phyloP scores from a whole-genome alignment of 1,140 invertebrate genomes.

The Nasonia longicornis region DNA sequence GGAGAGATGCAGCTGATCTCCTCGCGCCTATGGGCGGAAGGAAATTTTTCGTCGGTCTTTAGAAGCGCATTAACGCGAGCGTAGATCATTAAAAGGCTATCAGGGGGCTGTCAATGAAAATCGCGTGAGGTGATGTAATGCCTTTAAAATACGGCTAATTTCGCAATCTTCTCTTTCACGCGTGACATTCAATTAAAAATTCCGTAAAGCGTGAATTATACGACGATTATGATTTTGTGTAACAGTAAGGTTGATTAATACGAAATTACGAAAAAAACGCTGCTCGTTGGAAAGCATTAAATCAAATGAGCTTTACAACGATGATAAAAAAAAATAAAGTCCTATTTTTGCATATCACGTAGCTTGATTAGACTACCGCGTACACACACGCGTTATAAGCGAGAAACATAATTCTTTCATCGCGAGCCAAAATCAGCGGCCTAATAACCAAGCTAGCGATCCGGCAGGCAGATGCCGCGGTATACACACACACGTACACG shows the following conservation, averaged over 20 bases:
- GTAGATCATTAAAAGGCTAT: slow-evolving; percentile 31
- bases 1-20: background rate
- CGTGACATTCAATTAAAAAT: background rate
- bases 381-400: background rate
- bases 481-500: background rate
- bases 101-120: background rate
- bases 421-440: background rate
- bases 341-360: slow-evolving; percentile 38
- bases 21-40: background rate
- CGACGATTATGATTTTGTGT: background rate
- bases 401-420: background rate
- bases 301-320: too few species aligned
- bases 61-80: background rate
- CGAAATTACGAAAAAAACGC: background rate
- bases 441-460: slow-evolving; percentile 7
- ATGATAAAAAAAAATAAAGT: background rate
- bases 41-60: background rate
- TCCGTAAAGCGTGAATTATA: background rate
- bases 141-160: background rate
- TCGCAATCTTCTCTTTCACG: background rate
- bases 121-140: background rate
- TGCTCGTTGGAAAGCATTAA: too few species aligned
- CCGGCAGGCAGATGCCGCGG: slow-evolving; percentile 3
- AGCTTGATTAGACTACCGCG: slow-evolving; percentile 35
- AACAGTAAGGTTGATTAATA: background rate